Evolutionary conservation across 2,888 invertebrate genomes (phyloP).

Genomic region (Leptogaster cylindrica): DNA sequence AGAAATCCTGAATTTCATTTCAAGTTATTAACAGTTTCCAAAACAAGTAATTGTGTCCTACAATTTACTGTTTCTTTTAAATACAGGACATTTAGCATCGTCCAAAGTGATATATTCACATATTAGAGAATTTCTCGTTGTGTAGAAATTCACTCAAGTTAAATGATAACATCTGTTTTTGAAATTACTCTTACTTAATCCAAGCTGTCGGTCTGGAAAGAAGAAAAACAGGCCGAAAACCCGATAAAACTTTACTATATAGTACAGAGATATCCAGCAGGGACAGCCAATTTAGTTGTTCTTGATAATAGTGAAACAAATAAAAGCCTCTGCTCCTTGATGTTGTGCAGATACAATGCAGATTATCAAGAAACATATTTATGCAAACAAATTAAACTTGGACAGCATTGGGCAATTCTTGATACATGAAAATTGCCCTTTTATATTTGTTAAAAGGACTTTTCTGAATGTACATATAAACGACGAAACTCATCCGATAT

Average conservation of each 20-base stretch:
- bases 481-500: constrained; percentile 38
- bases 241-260: constrained; percentile 23
- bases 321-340: constrained; percentile 14
- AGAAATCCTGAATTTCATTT: no score
- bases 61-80: no score
- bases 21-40: no score
- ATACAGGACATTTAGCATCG: no score
- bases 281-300: constrained; percentile 7
- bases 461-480: constrained; percentile 3
- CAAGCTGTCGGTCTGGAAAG: constrained; percentile 13
- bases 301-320: constrained; percentile 17
- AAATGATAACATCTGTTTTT: constrained; percentile 23
- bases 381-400: constrained; percentile 30
- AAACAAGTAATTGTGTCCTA: no score
- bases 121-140: no score
- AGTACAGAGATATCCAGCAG: not conserved
- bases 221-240: not conserved
- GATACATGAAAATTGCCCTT: constrained; percentile 10
- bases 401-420: constrained; percentile 10
- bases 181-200: constrained; percentile 32
- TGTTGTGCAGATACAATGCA: constrained; percentile 9
- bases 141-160: constrained; percentile 33
- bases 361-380: constrained; percentile 31
- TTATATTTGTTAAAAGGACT: not conserved
- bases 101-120: no score